Conservation (phyloP, 2,797 vertebrate species). For the Podargus strigoides region DNA sequence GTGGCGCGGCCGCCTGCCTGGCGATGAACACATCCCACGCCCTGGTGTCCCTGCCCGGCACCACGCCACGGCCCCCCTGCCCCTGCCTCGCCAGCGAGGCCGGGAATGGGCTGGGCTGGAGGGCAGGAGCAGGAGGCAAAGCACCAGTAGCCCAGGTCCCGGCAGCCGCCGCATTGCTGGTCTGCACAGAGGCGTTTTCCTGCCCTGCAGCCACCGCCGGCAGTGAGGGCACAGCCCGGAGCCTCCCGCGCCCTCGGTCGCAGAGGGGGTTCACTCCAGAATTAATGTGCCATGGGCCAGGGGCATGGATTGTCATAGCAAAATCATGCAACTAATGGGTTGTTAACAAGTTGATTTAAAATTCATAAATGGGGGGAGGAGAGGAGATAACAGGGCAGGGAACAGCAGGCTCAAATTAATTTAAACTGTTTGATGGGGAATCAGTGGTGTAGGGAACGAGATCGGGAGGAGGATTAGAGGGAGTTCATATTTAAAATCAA, state of each 20-base stretch:
- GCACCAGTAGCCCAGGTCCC: neutral
- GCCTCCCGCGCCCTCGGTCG: accelerated
- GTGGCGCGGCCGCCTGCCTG: neutral
- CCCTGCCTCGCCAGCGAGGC: neutral
- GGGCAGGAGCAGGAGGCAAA: neutral
- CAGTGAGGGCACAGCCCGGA: neutral
- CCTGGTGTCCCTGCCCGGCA: neutral
- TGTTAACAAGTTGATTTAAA: constrained; percentile 61
- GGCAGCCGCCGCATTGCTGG: accelerated
- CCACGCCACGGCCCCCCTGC: neutral
- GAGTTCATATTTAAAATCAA: constrained; percentile 25
- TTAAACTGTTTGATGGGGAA: constrained; percentile 53
- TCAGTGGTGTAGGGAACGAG: constrained; percentile 10
- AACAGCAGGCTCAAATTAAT: constrained; percentile 45
- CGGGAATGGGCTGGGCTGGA: neutral
- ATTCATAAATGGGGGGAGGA: constrained; percentile 9
- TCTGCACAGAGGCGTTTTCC: neutral
- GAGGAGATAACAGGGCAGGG: neutral
- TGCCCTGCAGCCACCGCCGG: neutral
- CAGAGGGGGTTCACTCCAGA: neutral
- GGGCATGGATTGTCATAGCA: neutral
- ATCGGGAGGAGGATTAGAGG: constrained; percentile 33
- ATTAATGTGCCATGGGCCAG: neutral
- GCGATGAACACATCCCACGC: neutral
- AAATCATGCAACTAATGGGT: constrained; percentile 44